These are phyloP conservation scores for Maconellicoccus hirsutus DNA, from an alignment of 1,140 invertebrate species.

Conservation along the genomic window DNA sequence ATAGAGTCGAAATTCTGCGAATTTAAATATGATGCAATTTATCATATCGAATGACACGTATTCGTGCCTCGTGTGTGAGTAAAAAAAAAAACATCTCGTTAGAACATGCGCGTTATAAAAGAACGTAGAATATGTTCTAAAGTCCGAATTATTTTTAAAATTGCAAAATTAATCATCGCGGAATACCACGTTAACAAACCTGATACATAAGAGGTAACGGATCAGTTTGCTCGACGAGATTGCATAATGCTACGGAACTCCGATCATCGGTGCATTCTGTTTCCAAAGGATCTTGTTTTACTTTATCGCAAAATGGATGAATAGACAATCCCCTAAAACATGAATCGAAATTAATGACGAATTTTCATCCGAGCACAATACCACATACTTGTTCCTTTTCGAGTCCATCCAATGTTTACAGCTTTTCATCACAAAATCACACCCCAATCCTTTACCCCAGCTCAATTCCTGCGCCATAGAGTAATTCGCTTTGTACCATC, in stretches of 20 bases:
- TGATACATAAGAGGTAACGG: slow-evolving; percentile 74
- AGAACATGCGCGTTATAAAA: too few relatives aligned
- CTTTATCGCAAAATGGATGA: slow-evolving; percentile 87
- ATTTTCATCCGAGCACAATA: background rate
- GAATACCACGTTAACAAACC: too few relatives aligned
- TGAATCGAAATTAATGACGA: too few relatives aligned
- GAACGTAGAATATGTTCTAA: too few relatives aligned
- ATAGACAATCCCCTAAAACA: slow-evolving; percentile 57
- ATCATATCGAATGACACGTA: background rate
- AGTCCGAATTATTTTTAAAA: too few relatives aligned
- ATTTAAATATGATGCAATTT: slow-evolving; percentile 21
- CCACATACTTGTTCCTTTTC: slow-evolving; percentile 38
- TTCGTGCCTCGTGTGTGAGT: background rate
- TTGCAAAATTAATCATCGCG: too few relatives aligned
- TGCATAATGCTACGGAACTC: slow-evolving; percentile 89
- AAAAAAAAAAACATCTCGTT: too few relatives aligned
- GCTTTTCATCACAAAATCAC: slow-evolving; percentile 84
- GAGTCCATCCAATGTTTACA: slow-evolving; percentile 93
- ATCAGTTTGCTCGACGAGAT: slow-evolving; percentile 71
- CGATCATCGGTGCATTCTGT: slow-evolving; percentile 91
- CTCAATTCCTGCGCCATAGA: slow-evolving; percentile 70
- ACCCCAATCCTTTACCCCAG: slow-evolving; percentile 86
- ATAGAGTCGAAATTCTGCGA: slow-evolving; percentile 70
- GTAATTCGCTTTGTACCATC: slow-evolving; percentile 87
- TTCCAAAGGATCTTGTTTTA: slow-evolving; percentile 80